Conservation (phyloP, 2,113 vertebrate species). For the Panurus biarmicus region DNA sequence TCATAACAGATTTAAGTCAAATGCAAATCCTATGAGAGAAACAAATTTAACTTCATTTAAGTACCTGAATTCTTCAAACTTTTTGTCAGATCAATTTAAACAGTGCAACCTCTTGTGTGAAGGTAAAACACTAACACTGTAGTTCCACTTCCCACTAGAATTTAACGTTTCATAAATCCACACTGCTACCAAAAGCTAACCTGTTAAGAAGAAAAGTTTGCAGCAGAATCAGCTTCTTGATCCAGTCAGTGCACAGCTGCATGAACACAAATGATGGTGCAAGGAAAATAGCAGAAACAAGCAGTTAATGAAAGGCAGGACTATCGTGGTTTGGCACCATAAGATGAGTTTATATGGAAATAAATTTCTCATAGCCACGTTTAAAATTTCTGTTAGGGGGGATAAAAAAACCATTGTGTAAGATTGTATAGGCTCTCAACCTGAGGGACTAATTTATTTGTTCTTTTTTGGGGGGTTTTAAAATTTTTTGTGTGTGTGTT, state of each 20-base stretch:
- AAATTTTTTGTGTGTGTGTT: no score
- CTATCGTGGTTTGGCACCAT: background rate
- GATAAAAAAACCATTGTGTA: background rate
- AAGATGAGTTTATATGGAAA: background rate
- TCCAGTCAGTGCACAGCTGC: background rate
- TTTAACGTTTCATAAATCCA: background rate
- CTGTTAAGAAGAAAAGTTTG: background rate
- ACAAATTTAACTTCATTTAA: background rate
- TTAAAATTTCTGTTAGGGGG: background rate
- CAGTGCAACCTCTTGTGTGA: background rate
- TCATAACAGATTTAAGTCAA: background rate
- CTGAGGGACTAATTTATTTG: background rate
- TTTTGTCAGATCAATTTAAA: background rate
- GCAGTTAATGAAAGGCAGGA: background rate
- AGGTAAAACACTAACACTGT: conserved; percentile 4
- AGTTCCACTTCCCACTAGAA: background rate
- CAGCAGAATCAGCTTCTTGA: background rate
- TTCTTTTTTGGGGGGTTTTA: no score
- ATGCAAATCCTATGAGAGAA: background rate
- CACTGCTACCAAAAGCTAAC: conserved; percentile 5
- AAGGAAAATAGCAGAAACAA: background rate
- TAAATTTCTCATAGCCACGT: background rate
- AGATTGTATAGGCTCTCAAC: background rate
- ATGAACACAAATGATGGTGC: background rate
- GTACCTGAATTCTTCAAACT: background rate